These are phyloP conservation scores for Hirtodrosophila alboralis DNA, from an alignment of 2,888 invertebrate species.

Conservation along the genomic window DNA sequence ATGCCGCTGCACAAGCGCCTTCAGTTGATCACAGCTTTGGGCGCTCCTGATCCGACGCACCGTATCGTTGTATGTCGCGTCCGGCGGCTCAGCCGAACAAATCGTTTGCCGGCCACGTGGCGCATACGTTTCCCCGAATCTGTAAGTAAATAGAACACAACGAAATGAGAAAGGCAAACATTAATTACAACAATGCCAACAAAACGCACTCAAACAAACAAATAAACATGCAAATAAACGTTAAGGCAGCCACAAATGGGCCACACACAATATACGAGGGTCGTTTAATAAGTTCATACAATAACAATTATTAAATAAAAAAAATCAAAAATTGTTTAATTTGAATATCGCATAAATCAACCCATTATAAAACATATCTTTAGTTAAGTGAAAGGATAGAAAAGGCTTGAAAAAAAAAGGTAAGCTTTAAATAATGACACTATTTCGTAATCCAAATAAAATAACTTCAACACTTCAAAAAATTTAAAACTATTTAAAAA, in stretches of 20 bases:
- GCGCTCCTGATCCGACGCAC: constrained; percentile 75
- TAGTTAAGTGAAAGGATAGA: too few species aligned
- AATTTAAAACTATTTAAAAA: too few species aligned
- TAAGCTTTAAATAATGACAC: too few species aligned
- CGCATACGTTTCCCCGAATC: constrained; percentile 70
- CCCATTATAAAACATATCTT: too few species aligned
- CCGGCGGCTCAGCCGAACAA: constrained; percentile 67
- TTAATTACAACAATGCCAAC: constrained; percentile 67
- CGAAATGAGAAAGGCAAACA: constrained; percentile 50
- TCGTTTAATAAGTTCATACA: too few species aligned
- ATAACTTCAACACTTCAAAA: too few species aligned
- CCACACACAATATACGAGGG: too few species aligned
- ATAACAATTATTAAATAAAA: too few species aligned
- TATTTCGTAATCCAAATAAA: too few species aligned
- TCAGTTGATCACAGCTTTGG: constrained; percentile 68
- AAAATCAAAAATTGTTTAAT: too few species aligned
- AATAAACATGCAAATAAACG: constrained; percentile 24
- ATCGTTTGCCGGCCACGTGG: constrained; percentile 71
- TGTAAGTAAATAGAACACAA: constrained; percentile 74
- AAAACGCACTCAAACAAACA: constrained; percentile 32
- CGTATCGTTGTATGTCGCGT: constrained; percentile 74
- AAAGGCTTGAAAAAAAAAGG: too few species aligned
- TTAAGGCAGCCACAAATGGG: constrained; percentile 4
- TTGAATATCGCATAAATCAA: too few species aligned
- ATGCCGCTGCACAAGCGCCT: constrained; percentile 65